Evolutionary conservation across 2,888 invertebrate genomes (phyloP), one percentile per base, ranked within the genome.

Genomic region (Stegana nigrithorax): DNA sequence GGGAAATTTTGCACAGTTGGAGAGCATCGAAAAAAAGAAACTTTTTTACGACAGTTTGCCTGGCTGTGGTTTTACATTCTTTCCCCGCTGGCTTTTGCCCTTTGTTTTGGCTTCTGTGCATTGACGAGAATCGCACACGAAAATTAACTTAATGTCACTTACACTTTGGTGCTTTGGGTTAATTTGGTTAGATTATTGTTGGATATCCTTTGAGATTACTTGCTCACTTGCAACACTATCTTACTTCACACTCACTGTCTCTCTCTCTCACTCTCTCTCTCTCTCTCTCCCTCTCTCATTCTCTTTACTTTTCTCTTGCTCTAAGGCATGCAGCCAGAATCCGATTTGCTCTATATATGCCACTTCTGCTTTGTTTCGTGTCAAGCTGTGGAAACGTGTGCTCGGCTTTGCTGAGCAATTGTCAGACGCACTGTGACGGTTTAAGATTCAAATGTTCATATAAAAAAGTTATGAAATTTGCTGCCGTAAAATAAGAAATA

Each of bases 111-210:
- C 58, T 57, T 56, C 42, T 60, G 36, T 60, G 59, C 44, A 39
- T n/a, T 39, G 39, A 47, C 21, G 25, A 25, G 21, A 45, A 47
- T 23, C 57, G 69, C 71, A 73, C 72, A 76, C 71, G 80, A 80
- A 80, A 80, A 80, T 80, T 80, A 80, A 80, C 80, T 80, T 80
- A 80, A 80, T 80, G 80, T 80, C 80, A 82, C 82, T 80, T 80
- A 80, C 82, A 80, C 80, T 80, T 80, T 82, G 81, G 80, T 80
- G 81, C 80, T 81, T 80, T 81, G 81, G 75, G 82, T 81, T 80
- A 80, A 80, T 80, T 80, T 80, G 82, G 79, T 80, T 79, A 80
- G 80, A 80, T 80, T 80, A 82, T 81, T 80, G 81, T 77, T 81
- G 77, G n/a, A 80, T 82, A 73, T 79, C 80, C 80, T 77, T 79